phyloP scores from a whole-genome alignment of 2,888 invertebrate genomes.

The Mythimna pallens region DNA sequence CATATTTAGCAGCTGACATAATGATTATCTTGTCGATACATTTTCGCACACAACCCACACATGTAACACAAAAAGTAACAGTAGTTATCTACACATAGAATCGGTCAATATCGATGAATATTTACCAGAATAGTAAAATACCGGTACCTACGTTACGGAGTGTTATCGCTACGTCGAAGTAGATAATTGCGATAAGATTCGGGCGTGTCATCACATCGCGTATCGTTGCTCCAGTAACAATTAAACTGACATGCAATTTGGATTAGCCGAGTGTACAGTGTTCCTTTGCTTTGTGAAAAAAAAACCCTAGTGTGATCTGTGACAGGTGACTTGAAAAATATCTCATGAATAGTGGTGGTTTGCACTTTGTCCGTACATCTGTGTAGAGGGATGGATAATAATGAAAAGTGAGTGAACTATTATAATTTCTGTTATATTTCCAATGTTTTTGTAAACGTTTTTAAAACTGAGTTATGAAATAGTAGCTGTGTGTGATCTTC shows the following conservation, averaged over 20 bases:
- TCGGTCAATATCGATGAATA: slow-evolving; percentile 25
- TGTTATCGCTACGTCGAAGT: slow-evolving; percentile 56
- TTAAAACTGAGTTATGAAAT: neutral
- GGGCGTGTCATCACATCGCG: slow-evolving; percentile 54
- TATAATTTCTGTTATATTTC: neutral
- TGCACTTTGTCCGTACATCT: neutral
- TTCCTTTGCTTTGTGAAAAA: neutral
- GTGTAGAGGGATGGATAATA: slow-evolving; percentile 51
- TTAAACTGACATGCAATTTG: slow-evolving; percentile 25
- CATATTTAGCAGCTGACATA: neutral
- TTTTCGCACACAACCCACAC: neutral
- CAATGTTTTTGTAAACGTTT: slow-evolving; percentile 11
- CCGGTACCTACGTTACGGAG: slow-evolving; percentile 20
- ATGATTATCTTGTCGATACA: slow-evolving; percentile 8
- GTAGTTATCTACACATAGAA: slow-evolving; percentile 26
- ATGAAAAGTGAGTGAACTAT: slow-evolving; percentile 60
- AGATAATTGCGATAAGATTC: slow-evolving; percentile 62
- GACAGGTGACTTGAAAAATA: slow-evolving; percentile 20
- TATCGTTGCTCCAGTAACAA: slow-evolving; percentile 41
- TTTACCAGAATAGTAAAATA: slow-evolving; percentile 35
- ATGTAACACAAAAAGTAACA: slow-evolving; percentile 14
- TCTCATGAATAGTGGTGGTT: neutral
- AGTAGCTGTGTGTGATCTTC: neutral
- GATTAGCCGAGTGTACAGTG: slow-evolving; percentile 23
- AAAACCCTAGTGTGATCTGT: neutral